Evolutionary conservation across 2,888 invertebrate genomes (phyloP), one percentile per base, ranked within the genome.

Genomic region (Pachymerium ferrugineum): DNA sequence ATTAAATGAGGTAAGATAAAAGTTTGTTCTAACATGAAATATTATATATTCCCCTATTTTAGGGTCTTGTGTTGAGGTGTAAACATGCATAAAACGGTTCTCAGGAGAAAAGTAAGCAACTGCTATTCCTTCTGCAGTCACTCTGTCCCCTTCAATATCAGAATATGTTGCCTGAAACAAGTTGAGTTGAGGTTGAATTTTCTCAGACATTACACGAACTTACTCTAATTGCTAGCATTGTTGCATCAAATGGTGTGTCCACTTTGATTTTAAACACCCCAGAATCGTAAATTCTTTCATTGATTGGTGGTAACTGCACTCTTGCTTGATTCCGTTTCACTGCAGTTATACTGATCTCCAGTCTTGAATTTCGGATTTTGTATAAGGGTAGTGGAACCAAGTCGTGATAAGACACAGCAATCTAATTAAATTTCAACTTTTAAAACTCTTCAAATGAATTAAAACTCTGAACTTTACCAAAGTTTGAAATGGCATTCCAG

Each of bases 341-440:
- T 12, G 74, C 47, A 16, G 30, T 69, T 3, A 71, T 28, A n/a
- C 38, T 72, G 10, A 75, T 47, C 12, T 71, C 67, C 16, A 75
- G 14, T 42, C 30, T 25, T 2, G 75, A 54, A 4, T 69, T 28
- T 28, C 22, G 80, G 42, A 94, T 83, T 74, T 89, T 87, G 79
- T 89, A 86, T 2, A 82, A 78, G 25, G 89, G 86, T 29, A 95
- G 83, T 0, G 89, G 89, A 0, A 95, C 94, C 0, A 93, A 93
- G 82, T 97, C 97, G 81, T 94, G 93, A 83, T 92, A 94, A 1
- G 94, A 92, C 0, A 94, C 93, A 10, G 92, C 90, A 80, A 97
- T 85, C 88, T 93, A 82, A 1, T 42, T 14, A 42, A 67, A 22
- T 67, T 8, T 16, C 14, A 67, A 67, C 8, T 8, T 14, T 67